Conservation (phyloP, 2,888 invertebrate genomes). For the Zootermopsis nevadensis region DNA sequence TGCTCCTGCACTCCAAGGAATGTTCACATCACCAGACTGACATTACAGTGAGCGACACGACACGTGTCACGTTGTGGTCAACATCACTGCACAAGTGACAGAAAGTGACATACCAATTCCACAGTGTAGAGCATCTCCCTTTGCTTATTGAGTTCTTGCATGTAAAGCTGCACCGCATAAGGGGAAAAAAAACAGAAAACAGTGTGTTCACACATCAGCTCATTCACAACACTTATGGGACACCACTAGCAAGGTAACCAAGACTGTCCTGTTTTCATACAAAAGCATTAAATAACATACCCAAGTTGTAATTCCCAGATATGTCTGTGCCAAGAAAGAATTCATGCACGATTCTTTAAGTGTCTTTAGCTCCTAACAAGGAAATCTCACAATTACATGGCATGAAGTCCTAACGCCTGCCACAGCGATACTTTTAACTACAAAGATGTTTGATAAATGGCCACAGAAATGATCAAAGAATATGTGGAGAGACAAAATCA, state of each 20-base stretch:
- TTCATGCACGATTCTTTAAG: too few relatives aligned
- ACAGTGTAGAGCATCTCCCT: conserved; percentile 85
- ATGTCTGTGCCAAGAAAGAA: too few relatives aligned
- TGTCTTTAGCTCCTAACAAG: too few relatives aligned
- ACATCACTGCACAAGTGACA: conserved; percentile 43
- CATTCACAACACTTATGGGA: conserved; percentile 25
- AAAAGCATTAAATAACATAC: background rate
- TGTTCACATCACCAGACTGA: background rate
- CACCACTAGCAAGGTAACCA: background rate
- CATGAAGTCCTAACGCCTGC: too few relatives aligned
- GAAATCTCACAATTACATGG: too few relatives aligned
- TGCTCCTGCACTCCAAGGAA: too few relatives aligned
- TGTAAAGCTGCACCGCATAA: conserved; percentile 77
- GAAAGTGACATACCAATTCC: conserved; percentile 77
- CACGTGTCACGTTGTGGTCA: conserved; percentile 8
- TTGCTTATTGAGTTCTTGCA: conserved; percentile 90
- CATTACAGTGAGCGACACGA: background rate
- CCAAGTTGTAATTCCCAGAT: too few relatives aligned
- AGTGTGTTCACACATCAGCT: conserved; percentile 48
- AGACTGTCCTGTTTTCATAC: conserved; percentile 1
- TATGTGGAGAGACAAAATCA: too few relatives aligned
- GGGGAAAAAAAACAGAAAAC: conserved; percentile 50
- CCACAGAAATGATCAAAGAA: too few relatives aligned
- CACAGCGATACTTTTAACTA: too few relatives aligned
- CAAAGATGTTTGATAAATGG: too few relatives aligned